Evolutionary conservation across 2,797 vertebrate species (phyloP).

Genomic region (Pampus argenteus): DNA sequence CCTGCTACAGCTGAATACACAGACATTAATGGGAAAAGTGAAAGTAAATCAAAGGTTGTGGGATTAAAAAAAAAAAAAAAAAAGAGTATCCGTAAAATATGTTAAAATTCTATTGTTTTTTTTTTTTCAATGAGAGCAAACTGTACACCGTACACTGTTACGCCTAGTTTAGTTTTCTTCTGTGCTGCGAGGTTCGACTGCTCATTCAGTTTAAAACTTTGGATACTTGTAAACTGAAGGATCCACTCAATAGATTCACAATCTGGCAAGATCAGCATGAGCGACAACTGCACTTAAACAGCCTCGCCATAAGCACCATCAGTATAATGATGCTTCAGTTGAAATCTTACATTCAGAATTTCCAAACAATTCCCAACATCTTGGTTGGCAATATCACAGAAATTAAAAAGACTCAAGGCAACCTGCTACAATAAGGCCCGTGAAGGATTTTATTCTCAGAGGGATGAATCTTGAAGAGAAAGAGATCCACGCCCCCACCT

Average conservation of each 20-base stretch:
- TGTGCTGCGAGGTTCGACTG: background rate
- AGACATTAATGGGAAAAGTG: too few relatives aligned
- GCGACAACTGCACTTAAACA: constrained; percentile 4
- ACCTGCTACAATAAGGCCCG: background rate
- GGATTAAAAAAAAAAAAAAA: background rate
- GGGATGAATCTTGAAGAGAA: constrained; percentile 17
- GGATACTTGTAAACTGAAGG: constrained; percentile 27
- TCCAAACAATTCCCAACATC: constrained; percentile 11
- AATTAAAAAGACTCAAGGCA: constrained; percentile 11
- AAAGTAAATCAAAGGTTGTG: background rate
- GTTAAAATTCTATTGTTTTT: too few relatives aligned
- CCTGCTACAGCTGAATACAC: too few relatives aligned
- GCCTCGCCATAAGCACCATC: background rate
- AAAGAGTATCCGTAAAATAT: background rate
- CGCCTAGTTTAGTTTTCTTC: background rate
- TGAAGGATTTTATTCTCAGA: constrained; percentile 34
- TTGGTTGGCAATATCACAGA: constrained; percentile 14
- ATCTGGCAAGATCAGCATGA: background rate
- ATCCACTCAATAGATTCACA: constrained; percentile 12
- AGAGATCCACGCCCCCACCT: constrained; percentile 24
- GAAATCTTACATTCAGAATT: constrained; percentile 23
- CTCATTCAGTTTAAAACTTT: constrained; percentile 1
- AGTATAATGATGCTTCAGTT: constrained; percentile 11
- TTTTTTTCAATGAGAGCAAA: too few relatives aligned
- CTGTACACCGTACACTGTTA: background rate